Base-by-base conservation (phyloP, 2,797 vertebrate genomes). In the Periparus ater region DNA sequence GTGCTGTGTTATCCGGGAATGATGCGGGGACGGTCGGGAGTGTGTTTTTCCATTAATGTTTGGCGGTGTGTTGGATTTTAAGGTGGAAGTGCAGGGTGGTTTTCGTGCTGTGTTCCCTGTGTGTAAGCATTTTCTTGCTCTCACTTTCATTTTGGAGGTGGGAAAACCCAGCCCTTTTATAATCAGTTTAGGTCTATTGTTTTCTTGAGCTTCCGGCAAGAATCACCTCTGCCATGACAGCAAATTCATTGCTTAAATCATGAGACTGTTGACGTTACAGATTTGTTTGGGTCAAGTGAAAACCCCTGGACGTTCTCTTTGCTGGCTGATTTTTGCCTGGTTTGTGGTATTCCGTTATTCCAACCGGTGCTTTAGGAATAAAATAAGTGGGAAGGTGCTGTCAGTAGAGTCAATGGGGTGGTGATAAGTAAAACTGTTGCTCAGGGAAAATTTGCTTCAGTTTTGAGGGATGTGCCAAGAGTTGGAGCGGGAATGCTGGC, bases 91-190 rank as follows among this genome's bases (percentile, higher is more conserved):
- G 27, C 42, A 2, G 73, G 62, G 38, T 48, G 48, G 10, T 50
- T 75, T 51, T 65, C 8, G 8, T 36, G 14, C 36, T 3, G 34
- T 9, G 34, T 44, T 84, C 47, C 27, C 40, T 25, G 13, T 36
- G 38, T 21, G 3, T 10, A 27, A 74, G 51, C n/a, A 2, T 81
- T 92, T 85, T 44, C 20, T 27, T 80, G 54, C 81, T 95, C 91
- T 85, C 88, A 54, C 92, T 96, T 88, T 94, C 91, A 29, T 80
- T 96, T 96, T 81, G 82, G 89, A 95, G 73, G 93, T 91, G 68
- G 89, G 68, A 91, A 68, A 71, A 74, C 44, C 18, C 32, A 66
- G 57, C 50, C 36, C 63, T 91, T 91, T 85, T 75, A 44, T 78
- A 76, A 93, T 75, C 90, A 19, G 42, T 91, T 88, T 47, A 47